Evolutionary conservation across 2,888 invertebrate genomes (phyloP).

Genomic region (Tetragonula carbonaria): DNA sequence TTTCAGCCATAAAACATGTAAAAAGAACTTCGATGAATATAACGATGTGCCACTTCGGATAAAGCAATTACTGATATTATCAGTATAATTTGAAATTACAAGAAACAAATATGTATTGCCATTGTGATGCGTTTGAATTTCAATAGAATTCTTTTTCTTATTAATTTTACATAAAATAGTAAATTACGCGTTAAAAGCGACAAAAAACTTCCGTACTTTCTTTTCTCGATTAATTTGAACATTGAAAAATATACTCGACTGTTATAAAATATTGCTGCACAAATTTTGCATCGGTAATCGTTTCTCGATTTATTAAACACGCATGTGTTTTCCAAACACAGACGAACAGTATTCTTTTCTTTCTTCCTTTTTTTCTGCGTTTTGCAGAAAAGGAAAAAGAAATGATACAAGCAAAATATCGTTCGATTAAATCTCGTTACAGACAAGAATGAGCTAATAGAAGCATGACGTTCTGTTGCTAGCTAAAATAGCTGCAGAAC

Average conservation of each 20-base stretch:
- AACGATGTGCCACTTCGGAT: no score
- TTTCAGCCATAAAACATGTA: not conserved
- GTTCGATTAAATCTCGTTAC: constrained; percentile 6
- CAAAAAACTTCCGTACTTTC: not conserved
- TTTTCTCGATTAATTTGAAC: not conserved
- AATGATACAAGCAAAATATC: not conserved
- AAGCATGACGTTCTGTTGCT: constrained; percentile 31
- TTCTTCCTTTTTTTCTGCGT: not conserved
- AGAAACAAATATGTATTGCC: not conserved
- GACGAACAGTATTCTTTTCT: not conserved
- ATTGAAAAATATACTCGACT: not conserved
- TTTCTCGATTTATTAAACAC: not conserved
- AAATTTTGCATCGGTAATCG: not conserved
- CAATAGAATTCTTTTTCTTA: not conserved
- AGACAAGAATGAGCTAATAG: constrained; percentile 29
- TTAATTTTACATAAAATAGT: not conserved
- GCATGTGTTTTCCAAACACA: not conserved
- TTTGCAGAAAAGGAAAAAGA: not conserved
- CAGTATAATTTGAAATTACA: not conserved
- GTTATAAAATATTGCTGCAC: not conserved
- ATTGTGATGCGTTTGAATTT: not conserved
- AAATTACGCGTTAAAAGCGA: not conserved
- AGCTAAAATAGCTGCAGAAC: constrained; percentile 52
- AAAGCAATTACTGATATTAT: not conserved
- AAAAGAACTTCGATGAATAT: not conserved